Evolutionary conservation across 2,797 vertebrate genomes (phyloP).

Genomic region (Crocodylus rhombifer): DNA sequence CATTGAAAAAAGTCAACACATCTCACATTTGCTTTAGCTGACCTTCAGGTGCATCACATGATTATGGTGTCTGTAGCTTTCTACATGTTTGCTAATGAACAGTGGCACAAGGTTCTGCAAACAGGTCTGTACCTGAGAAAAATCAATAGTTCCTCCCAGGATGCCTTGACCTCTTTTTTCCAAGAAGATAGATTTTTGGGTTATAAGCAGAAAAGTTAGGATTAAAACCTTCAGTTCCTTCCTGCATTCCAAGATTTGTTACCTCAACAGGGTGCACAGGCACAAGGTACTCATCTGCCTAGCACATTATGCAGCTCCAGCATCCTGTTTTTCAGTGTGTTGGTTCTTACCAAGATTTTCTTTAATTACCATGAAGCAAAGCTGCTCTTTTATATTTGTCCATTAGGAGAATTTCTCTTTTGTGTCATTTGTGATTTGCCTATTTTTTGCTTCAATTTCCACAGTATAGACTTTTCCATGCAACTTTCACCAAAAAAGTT

Average conservation of each 20-base stretch:
- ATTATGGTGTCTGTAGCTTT: not conserved
- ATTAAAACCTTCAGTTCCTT: not conserved
- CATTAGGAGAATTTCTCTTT: not conserved
- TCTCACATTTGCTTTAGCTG: slow-evolving; percentile 20
- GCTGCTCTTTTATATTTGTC: not conserved
- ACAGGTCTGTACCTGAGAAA: slow-evolving; percentile 46
- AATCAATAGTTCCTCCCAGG: slow-evolving; percentile 54
- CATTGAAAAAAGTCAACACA: not conserved
- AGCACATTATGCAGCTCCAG: not conserved
- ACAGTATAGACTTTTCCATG: not conserved
- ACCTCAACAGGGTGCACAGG: not conserved
- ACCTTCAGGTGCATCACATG: not conserved
- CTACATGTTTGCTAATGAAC: slow-evolving; percentile 20
- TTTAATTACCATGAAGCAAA: not conserved
- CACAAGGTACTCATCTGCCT: not conserved
- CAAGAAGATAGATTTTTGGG: not conserved
- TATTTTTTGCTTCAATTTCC: not conserved
- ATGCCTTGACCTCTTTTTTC: not conserved
- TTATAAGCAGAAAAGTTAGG: not conserved
- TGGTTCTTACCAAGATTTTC: not conserved
- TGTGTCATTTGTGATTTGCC: not conserved
- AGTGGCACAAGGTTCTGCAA: slow-evolving; percentile 38
- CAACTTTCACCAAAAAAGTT: not conserved
- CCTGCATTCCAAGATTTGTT: not conserved
- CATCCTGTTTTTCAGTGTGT: not conserved